Evolutionary conservation across 2,888 invertebrate genomes (phyloP).

Genomic region (Caprella mutica): DNA sequence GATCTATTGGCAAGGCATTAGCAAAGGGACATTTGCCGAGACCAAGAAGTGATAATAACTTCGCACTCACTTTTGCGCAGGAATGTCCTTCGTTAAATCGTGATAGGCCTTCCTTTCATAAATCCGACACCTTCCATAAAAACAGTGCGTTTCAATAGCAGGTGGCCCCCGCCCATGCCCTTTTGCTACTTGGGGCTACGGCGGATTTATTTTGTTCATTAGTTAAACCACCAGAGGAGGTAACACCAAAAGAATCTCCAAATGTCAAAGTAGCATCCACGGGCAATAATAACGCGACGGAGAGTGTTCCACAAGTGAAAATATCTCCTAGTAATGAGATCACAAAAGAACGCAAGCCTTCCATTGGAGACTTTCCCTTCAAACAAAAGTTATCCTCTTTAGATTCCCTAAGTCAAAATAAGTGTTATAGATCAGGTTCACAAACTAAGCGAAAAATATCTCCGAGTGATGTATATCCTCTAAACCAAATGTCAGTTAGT

Average conservation of each 20-base stretch:
- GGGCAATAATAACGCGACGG: neutral
- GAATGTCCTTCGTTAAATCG: constrained; percentile 21
- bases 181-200: constrained; percentile 29
- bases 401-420: constrained; percentile 11
- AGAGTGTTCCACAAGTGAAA: constrained; percentile 11
- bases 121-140: constrained; percentile 34
- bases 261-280: neutral
- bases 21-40: constrained; percentile 47
- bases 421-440: constrained; percentile 9
- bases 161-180: constrained; percentile 34
- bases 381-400: constrained; percentile 7
- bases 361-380: constrained; percentile 10
- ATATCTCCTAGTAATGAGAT: constrained; percentile 12
- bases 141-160: constrained; percentile 32
- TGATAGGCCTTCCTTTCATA: constrained; percentile 35
- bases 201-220: constrained; percentile 34
- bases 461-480: constrained; percentile 13
- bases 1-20: constrained; percentile 36
- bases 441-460: constrained; percentile 18
- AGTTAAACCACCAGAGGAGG: constrained; percentile 22
- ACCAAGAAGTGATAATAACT: constrained; percentile 57
- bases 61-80: constrained; percentile 25
- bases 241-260: constrained; percentile 2
- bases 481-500: constrained; percentile 15
- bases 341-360: too few species aligned